Conservation (phyloP, 2,113 vertebrate species). For the Amia ocellicauda region DNA sequence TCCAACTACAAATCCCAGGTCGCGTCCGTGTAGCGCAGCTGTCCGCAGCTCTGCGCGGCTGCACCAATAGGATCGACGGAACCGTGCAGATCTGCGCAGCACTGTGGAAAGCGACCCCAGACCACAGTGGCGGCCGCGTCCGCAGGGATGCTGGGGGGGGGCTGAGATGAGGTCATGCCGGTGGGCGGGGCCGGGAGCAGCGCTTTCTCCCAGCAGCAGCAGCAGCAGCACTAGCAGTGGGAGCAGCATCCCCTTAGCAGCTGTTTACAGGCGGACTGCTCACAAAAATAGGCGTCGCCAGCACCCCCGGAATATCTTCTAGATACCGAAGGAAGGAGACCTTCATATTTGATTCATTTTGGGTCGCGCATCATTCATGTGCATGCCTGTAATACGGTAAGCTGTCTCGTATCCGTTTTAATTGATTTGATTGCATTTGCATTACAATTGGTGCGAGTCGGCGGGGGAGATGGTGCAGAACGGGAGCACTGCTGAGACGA, state of each 20-base stretch:
- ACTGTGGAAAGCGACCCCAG: no score
- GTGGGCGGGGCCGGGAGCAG: constrained; percentile 19
- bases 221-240: not conserved
- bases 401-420: constrained; percentile 21
- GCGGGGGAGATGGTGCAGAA: constrained; percentile 28
- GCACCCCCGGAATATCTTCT: constrained; percentile 14
- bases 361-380: constrained; percentile 7
- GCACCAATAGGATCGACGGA: no score
- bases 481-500: constrained; percentile 16
- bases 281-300: constrained; percentile 17
- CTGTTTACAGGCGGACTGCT: constrained; percentile 13
- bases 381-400: constrained; percentile 9
- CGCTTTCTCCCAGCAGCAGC: constrained; percentile 10
- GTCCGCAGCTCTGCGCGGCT: no score
- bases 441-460: constrained; percentile 20
- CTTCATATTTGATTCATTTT: constrained; percentile 4
- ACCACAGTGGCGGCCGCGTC: constrained; percentile 36
- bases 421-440: constrained; percentile 14
- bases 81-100: no score
- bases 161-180: constrained; percentile 22
- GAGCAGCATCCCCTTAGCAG: constrained; percentile 15
- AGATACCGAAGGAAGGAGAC: not conserved
- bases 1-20: constrained; percentile 51
- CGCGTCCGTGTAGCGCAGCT: no score
- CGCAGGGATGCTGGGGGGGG: constrained; percentile 64